Conservation (phyloP, 1,140 invertebrate species). For the Streblospio benedicti region DNA sequence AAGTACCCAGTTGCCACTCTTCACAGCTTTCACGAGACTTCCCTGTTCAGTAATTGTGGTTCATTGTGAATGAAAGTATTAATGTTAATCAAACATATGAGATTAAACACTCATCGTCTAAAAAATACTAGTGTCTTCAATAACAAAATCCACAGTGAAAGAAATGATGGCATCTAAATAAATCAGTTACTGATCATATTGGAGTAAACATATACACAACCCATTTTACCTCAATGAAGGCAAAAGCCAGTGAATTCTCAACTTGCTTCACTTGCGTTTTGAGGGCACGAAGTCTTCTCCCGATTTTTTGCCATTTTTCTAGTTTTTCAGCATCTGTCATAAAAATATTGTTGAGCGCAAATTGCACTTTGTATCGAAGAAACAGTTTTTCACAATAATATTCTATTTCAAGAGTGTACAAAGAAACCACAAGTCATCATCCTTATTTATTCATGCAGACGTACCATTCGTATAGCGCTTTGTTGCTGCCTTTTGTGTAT, state of each 20-base stretch:
- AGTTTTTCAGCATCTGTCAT: conserved; percentile 19
- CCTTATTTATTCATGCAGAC: too few relatives aligned
- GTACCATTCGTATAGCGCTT: too few relatives aligned
- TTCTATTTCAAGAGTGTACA: too few relatives aligned
- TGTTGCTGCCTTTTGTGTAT: conserved; percentile 30
- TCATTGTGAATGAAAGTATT: background rate
- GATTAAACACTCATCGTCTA: background rate
- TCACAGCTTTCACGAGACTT: conserved; percentile 78
- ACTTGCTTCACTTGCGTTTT: conserved; percentile 58
- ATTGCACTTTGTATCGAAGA: too few relatives aligned
- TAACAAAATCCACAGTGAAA: too few relatives aligned
- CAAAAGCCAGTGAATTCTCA: conserved; percentile 70
- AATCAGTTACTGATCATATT: too few relatives aligned
- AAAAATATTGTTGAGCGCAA: too few relatives aligned
- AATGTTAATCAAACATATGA: too few relatives aligned
- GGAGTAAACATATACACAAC: too few relatives aligned
- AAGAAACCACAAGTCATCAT: too few relatives aligned
- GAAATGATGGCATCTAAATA: too few relatives aligned
- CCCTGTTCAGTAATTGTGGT: conserved; percentile 50
- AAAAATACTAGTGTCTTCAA: too few relatives aligned
- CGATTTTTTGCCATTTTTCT: conserved; percentile 56
- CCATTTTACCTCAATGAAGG: conserved; percentile 82
- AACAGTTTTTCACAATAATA: conserved; percentile 40
- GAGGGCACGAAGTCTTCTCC: conserved; percentile 58
- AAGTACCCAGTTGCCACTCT: conserved; percentile 84